Conservation (phyloP, 2,113 vertebrate species). For the Collichthys lucidus region DNA sequence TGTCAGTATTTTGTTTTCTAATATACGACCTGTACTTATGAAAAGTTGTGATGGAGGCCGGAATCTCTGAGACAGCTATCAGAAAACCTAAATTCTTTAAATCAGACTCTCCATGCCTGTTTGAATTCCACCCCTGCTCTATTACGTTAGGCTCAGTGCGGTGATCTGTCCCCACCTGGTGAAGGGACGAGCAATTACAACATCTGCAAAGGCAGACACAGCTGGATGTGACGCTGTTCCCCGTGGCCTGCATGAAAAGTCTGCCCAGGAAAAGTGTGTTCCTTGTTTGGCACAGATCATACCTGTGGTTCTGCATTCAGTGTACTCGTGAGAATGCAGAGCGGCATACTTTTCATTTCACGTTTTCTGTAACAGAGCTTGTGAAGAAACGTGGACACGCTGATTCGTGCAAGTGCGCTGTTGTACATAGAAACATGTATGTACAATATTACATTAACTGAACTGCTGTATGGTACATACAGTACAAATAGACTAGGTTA, state of each 20-base stretch:
- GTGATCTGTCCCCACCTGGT: background rate
- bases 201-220: background rate
- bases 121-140: background rate
- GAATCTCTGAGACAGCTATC: background rate
- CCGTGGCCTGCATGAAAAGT: background rate
- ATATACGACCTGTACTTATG: no score
- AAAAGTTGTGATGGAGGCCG: no score
- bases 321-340: background rate
- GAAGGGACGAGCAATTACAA: background rate
- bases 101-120: background rate
- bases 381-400: background rate
- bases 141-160: background rate
- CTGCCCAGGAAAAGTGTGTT: background rate
- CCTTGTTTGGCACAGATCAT: background rate
- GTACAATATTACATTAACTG: background rate
- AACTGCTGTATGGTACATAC: constrained; percentile 14
- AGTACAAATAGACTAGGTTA: constrained; percentile 1
- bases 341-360: background rate
- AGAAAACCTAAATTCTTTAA: background rate
- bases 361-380: background rate
- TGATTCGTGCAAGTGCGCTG: background rate
- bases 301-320: constrained; percentile 2
- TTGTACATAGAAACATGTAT: constrained; percentile 22
- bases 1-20: no score
- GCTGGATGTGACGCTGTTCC: background rate